These are phyloP conservation scores for Mohoua ochrocephala DNA, from an alignment of 2,113 vertebrate species.

Conservation along the genomic window DNA sequence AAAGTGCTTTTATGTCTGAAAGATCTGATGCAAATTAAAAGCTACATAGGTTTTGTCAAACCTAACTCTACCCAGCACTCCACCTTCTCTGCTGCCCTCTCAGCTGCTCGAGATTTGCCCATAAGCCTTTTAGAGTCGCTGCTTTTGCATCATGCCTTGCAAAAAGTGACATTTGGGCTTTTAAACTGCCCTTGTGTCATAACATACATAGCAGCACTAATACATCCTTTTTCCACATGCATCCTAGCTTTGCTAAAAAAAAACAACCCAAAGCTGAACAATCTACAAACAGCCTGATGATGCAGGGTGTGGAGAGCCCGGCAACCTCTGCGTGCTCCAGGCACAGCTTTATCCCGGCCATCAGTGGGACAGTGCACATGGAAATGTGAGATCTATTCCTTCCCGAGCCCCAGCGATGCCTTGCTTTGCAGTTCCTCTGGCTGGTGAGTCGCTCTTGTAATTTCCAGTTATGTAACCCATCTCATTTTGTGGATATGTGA, in stretches of 20 bases:
- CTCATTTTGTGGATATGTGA: constrained; percentile 10
- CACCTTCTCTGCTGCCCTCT: background rate
- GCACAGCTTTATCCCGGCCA: background rate
- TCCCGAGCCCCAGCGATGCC: background rate
- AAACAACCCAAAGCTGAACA: rapidly evolving
- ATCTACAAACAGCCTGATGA: background rate
- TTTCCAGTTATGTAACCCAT: constrained; percentile 44
- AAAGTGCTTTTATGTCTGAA: background rate
- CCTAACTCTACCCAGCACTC: background rate
- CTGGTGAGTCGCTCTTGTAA: constrained; percentile 27
- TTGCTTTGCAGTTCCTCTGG: background rate
- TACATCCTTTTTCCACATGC: background rate
- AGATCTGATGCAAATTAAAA: background rate
- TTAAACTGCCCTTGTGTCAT: background rate
- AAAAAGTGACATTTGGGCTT: background rate
- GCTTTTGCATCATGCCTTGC: background rate
- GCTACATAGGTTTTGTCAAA: background rate
- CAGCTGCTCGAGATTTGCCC: background rate
- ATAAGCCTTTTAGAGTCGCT: background rate
- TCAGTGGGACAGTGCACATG: background rate
- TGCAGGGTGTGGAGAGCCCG: background rate
- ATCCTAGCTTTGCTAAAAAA: background rate
- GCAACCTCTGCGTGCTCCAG: background rate
- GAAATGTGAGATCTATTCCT: background rate
- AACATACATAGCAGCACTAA: background rate